These are phyloP conservation scores for Tautogolabrus adspersus DNA, from an alignment of 2,113 vertebrate species.

Conservation along the genomic window DNA sequence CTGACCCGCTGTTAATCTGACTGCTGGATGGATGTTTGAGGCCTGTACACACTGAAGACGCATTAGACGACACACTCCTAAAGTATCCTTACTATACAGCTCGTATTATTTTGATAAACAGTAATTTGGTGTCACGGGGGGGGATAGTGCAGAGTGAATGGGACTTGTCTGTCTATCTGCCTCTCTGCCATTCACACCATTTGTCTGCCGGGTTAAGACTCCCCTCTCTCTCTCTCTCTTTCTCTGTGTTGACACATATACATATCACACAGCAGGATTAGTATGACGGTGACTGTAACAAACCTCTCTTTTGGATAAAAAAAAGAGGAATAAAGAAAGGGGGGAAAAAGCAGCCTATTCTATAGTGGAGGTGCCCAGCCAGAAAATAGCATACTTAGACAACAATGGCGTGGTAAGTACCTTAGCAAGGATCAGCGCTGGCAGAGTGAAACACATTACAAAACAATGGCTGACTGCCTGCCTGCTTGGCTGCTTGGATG, in stretches of 20 bases:
- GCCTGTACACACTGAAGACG: slow-evolving; percentile 31
- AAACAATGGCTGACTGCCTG: slow-evolving; percentile 82
- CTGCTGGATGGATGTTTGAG: slow-evolving; percentile 38
- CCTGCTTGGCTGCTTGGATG: slow-evolving; percentile 78
- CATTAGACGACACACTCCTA: slow-evolving; percentile 54
- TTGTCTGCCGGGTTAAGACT: slow-evolving; percentile 74
- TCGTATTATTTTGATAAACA: slow-evolving; percentile 78
- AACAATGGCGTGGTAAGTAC: slow-evolving; percentile 84
- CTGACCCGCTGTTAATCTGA: slow-evolving; percentile 59
- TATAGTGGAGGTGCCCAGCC: slow-evolving; percentile 82
- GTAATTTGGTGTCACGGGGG: slow-evolving; percentile 78
- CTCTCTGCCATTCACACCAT: slow-evolving; percentile 65
- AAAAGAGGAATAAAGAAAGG: slow-evolving; percentile 23
- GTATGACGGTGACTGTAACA: slow-evolving; percentile 80
- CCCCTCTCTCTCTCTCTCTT: slow-evolving; percentile 61
- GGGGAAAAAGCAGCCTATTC: slow-evolving; percentile 63
- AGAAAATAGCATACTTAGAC: slow-evolving; percentile 85
- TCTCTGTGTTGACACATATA: slow-evolving; percentile 81
- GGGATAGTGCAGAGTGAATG: slow-evolving; percentile 72
- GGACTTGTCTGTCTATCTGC: slow-evolving; percentile 72
- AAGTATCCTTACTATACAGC: slow-evolving; percentile 62
- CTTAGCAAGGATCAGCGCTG: slow-evolving; percentile 82
- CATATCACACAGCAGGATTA: slow-evolving; percentile 82
- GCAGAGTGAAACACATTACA: slow-evolving; percentile 83
- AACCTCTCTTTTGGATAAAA: slow-evolving; percentile 74